Evolutionary conservation across 2,797 vertebrate species (phyloP).

Genomic region (Pterois miles): DNA sequence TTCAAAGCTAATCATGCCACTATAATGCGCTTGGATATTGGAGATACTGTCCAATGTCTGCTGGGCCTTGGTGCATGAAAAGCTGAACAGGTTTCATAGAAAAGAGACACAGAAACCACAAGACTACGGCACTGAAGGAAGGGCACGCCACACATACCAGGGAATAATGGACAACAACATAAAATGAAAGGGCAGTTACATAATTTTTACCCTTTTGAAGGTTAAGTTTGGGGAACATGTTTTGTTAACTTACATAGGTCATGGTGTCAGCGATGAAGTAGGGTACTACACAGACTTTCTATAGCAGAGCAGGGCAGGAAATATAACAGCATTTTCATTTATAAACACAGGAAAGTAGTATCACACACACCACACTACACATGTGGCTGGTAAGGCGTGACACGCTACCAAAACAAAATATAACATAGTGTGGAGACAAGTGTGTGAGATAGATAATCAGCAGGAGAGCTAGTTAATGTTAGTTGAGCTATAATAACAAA

Average conservation of each 20-base stretch:
- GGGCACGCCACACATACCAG: not conserved
- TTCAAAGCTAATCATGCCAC: not conserved
- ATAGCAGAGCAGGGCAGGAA: not conserved
- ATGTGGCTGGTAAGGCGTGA: too few species aligned
- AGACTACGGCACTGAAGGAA: not conserved
- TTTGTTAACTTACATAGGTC: conserved; percentile 30
- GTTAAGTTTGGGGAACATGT: not conserved
- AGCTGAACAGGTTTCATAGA: not conserved
- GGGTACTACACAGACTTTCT: not conserved
- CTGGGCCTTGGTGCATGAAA: not conserved
- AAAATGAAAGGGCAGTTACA: not conserved
- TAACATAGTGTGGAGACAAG: too few species aligned
- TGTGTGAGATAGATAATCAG: too few species aligned
- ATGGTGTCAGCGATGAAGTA: conserved; percentile 15
- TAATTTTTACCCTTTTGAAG: conserved; percentile 16
- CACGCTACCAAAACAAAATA: too few species aligned
- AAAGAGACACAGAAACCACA: not conserved
- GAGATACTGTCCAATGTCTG: not conserved
- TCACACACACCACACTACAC: too few species aligned
- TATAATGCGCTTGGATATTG: not conserved
- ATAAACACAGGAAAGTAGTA: not conserved
- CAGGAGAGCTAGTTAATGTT: too few species aligned
- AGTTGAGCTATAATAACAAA: too few species aligned
- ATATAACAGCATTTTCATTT: not conserved
- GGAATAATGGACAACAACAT: not conserved